A percentile compares a stretch with the other conserved stretches of the same genome.
Conservation (phyloP, 2,888 invertebrate genomes). For the Conops quadrifasciatus region DNA sequence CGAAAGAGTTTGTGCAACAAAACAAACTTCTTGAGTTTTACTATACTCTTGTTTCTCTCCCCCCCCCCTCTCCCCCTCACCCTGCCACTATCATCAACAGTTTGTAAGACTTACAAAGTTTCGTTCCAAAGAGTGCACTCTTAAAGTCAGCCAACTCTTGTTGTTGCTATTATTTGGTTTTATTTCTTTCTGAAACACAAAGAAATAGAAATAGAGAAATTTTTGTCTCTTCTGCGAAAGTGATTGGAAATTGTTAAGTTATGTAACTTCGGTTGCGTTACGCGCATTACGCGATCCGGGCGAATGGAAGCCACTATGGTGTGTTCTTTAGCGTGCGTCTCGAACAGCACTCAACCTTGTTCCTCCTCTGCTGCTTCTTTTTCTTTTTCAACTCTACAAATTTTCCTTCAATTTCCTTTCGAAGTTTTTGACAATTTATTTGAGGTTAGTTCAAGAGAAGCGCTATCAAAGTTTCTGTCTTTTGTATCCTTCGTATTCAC, state of each 20-base stretch:
- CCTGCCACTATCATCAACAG: background rate
- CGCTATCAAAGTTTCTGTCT: constrained; percentile 24
- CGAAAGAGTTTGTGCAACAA: background rate
- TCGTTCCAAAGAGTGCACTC: background rate
- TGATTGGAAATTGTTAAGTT: constrained; percentile 59
- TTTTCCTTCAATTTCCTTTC: constrained; percentile 20
- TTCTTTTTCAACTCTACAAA: constrained; percentile 8
- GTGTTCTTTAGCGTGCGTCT: constrained; percentile 15
- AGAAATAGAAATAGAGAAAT: constrained; percentile 20
- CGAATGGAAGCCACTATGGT: too few relatives aligned
- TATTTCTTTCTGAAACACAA: background rate
- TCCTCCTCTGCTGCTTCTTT: background rate
- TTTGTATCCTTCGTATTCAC: constrained; percentile 11
- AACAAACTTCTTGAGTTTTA: background rate
- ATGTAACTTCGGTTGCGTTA: constrained; percentile 12
- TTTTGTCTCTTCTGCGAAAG: constrained; percentile 57
- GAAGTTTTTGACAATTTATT: constrained; percentile 52
- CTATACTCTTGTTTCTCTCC: background rate
- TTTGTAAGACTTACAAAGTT: background rate
- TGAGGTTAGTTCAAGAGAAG: constrained; percentile 53
- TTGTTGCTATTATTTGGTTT: background rate
- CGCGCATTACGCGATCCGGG: background rate
- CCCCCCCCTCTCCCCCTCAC: background rate
- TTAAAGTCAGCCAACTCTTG: background rate
- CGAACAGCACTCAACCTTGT: background rate